Evolutionary conservation across 2,888 invertebrate genomes (phyloP).

Genomic region (Metopia argyrocephala): DNA sequence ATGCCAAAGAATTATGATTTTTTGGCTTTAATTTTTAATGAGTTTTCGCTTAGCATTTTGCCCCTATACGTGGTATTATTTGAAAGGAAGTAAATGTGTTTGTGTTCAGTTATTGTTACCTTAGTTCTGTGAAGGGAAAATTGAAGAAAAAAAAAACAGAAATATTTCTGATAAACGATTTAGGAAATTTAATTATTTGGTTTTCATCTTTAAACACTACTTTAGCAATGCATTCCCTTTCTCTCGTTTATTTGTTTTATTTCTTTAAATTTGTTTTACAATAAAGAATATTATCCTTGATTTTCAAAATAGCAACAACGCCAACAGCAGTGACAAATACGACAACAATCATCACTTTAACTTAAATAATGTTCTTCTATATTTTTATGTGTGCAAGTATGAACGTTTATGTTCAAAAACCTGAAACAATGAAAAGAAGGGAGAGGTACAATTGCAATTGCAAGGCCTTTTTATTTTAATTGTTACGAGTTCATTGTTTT

Average conservation of each 20-base stretch:
- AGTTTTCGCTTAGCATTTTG: conserved; percentile 23
- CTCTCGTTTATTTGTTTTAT: not conserved
- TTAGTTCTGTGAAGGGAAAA: too few species aligned
- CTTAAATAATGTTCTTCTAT: conserved; percentile 12
- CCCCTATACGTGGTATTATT: not conserved
- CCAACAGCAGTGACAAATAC: not conserved
- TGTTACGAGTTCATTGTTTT: not conserved
- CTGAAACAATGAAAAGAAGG: too few species aligned
- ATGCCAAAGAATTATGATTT: conserved; percentile 1
- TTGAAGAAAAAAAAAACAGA: too few species aligned
- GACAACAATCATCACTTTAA: conserved; percentile 26
- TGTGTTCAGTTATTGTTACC: too few species aligned
- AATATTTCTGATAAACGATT: not conserved
- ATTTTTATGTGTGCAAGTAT: not conserved
- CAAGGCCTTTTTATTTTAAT: not conserved
- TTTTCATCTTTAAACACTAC: not conserved
- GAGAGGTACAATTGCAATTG: not conserved
- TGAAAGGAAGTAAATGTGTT: too few species aligned
- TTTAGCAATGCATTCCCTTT: too few species aligned
- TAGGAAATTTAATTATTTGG: not conserved
- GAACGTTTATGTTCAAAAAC: not conserved
- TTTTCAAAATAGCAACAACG: conserved; percentile 3
- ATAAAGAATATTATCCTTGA: conserved; percentile 36
- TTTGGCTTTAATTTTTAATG: conserved; percentile 43
- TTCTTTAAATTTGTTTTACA: not conserved